Evolutionary conservation across 2,113 vertebrate genomes (phyloP).

Genomic region (Chrysochloris asiatica): DNA sequence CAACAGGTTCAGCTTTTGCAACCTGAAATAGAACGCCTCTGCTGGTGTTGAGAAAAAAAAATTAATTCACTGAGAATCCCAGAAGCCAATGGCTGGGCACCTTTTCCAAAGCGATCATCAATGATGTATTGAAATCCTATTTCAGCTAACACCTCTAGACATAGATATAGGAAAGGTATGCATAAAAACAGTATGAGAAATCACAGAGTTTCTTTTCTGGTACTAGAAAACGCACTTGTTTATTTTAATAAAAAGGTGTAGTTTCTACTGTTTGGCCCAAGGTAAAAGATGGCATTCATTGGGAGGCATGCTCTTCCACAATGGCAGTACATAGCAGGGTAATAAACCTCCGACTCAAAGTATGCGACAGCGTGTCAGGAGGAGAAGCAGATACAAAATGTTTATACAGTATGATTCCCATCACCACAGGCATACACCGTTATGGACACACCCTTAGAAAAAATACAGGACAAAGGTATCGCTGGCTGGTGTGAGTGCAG

Average conservation of each 20-base stretch:
- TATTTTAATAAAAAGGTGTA: constrained; percentile 46
- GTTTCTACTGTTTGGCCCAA: constrained; percentile 9
- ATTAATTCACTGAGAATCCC: constrained; percentile 57
- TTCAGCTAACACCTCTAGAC: constrained; percentile 64
- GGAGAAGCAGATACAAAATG: background rate
- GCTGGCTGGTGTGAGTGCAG: background rate
- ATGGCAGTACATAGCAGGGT: background rate
- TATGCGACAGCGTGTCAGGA: background rate
- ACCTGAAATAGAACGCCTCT: background rate
- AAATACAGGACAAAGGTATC: background rate
- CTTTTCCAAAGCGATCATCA: constrained; percentile 66
- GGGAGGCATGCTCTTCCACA: background rate
- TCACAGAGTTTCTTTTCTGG: constrained; percentile 55
- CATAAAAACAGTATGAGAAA: constrained; percentile 53
- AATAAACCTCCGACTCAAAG: background rate
- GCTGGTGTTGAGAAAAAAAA: constrained; percentile 26
- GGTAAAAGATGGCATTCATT: background rate
- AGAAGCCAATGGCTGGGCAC: constrained; percentile 36
- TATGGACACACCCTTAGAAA: background rate
- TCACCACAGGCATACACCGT: background rate
- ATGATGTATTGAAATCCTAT: constrained; percentile 69
- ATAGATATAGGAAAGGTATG: constrained; percentile 28
- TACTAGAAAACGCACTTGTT: constrained; percentile 33
- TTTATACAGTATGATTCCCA: background rate
- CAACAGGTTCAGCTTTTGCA: background rate